Base-by-base conservation (phyloP, 1,140 invertebrate genomes). In the Hyles vespertilio region DNA sequence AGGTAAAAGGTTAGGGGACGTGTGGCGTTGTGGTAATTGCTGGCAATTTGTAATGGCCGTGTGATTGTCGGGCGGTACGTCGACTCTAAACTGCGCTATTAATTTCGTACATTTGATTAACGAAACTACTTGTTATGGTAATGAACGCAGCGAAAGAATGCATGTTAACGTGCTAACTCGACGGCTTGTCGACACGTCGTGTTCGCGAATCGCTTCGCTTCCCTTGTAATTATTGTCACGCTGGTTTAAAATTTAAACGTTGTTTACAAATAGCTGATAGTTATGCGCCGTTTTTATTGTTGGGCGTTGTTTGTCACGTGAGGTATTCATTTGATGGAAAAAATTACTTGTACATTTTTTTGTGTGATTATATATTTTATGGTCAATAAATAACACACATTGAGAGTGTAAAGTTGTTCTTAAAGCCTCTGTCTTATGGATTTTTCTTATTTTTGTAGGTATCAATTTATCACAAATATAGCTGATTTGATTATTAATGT, bases 81-180 rank as follows among this genome's bases (percentile, higher is more conserved):
- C 72, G 80, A 75, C 75, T 84, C 82, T 88, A 87, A 88, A 85
- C 85, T 85, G 75, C 74, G 77, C 85, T 84, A 88, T 88, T 88
- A 88, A 88, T 88, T 85, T 85, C 78, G 82, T 87, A 84, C 84
- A 87, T 88, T 88, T 88, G 84, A 88, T 88, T 88, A 88, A 88
- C 85, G 85, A 81, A 88, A 88, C 84, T 87, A 85, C 84, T 86
- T 87, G 82, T 85, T 88, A 88, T 87, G 82, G 61, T 85, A 88
- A 88, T 88, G 85, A 87, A 84, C 81, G 82, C 74, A 73, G 65
- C 72, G 70, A 86, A 88, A 88, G 84, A 88, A 86, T 88, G 83
- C 83, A 86, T 77, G 81, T 77, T 76, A 82, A 80, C 78, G 77
- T 70, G 81, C 69, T 79, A 82, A 84, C 74, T 67, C 74, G 78